A percentile compares a stretch with the other conserved stretches of the same genome.
Evolutionary conservation across 2,888 invertebrate species (phyloP).

Genomic region (Morpho deidamia): DNA sequence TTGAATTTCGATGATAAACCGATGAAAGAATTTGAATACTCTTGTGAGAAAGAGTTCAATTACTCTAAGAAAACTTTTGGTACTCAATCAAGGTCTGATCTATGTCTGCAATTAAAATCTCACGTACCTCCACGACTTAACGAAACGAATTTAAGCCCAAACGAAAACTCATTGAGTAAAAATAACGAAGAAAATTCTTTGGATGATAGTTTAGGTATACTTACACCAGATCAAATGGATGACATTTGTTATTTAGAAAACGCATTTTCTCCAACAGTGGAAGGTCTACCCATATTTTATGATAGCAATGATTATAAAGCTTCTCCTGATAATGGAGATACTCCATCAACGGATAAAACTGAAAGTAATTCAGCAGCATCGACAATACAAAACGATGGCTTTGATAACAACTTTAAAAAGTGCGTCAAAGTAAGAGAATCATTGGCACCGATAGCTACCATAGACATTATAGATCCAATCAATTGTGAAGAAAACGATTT

Average conservation of each 20-base stretch:
- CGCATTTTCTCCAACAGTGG: slow-evolving; percentile 82
- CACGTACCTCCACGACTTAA: slow-evolving; percentile 51
- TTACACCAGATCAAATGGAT: slow-evolving; percentile 94
- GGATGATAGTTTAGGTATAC: slow-evolving; percentile 91
- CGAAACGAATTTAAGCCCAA: slow-evolving; percentile 65
- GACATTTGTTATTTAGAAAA: slow-evolving; percentile 81
- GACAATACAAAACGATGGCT: slow-evolving; percentile 70
- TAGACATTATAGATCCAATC: slow-evolving; percentile 42
- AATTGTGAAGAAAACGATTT: slow-evolving; percentile 37
- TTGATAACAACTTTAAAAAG: slow-evolving; percentile 43
- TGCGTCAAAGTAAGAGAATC: slow-evolving; percentile 31
- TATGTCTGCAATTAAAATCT: slow-evolving; percentile 64
- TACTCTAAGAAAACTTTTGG: slow-evolving; percentile 56
- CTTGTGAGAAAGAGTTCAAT: slow-evolving; percentile 61
- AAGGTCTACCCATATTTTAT: slow-evolving; percentile 77
- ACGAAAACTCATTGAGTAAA: slow-evolving; percentile 64
- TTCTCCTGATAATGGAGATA: slow-evolving; percentile 71
- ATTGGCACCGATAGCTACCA: slow-evolving; percentile 46
- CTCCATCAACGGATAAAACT: slow-evolving; percentile 78
- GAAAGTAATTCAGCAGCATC: slow-evolving; percentile 73
- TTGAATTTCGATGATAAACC: slow-evolving; percentile 68
- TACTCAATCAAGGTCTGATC: slow-evolving; percentile 67
- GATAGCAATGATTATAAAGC: slow-evolving; percentile 61
- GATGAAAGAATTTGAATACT: slow-evolving; percentile 70
- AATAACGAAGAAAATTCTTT: slow-evolving; percentile 87